Percentiles rank a stretch among this genome's conserved stretches.
These are phyloP conservation scores for Labrus mixtus DNA, from an alignment of 2,113 vertebrate species.

Conservation along the genomic window DNA sequence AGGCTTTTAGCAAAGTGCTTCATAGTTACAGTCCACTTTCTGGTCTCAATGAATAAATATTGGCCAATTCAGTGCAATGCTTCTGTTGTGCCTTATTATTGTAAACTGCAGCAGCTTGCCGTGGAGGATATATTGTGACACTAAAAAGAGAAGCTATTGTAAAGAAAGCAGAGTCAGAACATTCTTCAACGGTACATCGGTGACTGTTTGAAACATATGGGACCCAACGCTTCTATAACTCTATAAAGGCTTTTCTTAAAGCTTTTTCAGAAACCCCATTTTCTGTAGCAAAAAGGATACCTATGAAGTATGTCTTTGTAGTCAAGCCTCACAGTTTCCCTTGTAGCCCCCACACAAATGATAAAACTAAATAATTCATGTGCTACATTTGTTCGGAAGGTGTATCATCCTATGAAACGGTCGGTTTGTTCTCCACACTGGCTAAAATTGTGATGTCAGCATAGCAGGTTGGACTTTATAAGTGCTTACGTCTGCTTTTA, in stretches of 20 bases:
- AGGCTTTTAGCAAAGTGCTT: conserved; percentile 45
- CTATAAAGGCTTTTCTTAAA: neutral
- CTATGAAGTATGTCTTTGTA: conserved; percentile 34
- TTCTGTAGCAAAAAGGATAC: conserved; percentile 14
- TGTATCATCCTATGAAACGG: conserved; percentile 57
- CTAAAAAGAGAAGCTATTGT: conserved; percentile 7
- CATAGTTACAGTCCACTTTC: conserved; percentile 47
- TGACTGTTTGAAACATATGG: conserved; percentile 10
- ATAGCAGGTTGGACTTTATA: conserved; percentile 44
- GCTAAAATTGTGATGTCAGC: conserved; percentile 68
- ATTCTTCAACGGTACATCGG: conserved; percentile 17
- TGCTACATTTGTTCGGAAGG: conserved; percentile 54
- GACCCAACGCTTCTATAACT: neutral
- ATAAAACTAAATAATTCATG: conserved; percentile 70
- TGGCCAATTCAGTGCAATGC: conserved; percentile 17
- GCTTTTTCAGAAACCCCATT: conserved; percentile 15
- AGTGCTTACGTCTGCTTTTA: conserved; percentile 59
- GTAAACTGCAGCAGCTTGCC: neutral
- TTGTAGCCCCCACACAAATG: conserved; percentile 42
- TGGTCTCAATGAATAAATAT: conserved; percentile 44
- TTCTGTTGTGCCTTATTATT: conserved; percentile 15
- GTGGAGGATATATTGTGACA: conserved; percentile 5
- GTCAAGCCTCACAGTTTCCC: conserved; percentile 34
- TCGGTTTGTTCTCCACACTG: conserved; percentile 49
- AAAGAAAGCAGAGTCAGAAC: conserved; percentile 1